Conservation (phyloP, 2,888 invertebrate genomes). For the Marasmarcha lunaedactyla region DNA sequence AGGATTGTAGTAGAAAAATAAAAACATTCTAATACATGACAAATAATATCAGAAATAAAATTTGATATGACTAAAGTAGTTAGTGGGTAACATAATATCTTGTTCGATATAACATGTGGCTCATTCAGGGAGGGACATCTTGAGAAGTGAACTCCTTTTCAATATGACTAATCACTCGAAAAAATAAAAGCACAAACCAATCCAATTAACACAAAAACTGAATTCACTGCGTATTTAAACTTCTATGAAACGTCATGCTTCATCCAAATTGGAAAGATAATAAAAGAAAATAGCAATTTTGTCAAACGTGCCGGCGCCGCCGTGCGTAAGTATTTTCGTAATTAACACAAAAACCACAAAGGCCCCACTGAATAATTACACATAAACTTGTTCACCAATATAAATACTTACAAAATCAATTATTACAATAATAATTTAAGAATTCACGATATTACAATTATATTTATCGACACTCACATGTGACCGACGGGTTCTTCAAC, state of each 20-base stretch:
- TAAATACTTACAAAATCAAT: constrained; percentile 66
- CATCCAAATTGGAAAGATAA: constrained; percentile 11
- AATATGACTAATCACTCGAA: constrained; percentile 26
- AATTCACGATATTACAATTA: constrained; percentile 64
- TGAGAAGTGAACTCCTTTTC: constrained; percentile 31
- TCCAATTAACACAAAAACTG: not conserved
- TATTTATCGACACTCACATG: constrained; percentile 85
- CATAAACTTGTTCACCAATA: constrained; percentile 52
- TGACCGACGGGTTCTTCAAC: constrained; percentile 91
- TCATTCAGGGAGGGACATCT: constrained; percentile 36
- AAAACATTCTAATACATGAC: too few relatives aligned
- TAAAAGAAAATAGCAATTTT: constrained; percentile 49
- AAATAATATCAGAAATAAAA: too few relatives aligned
- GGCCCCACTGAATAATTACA: constrained; percentile 36
- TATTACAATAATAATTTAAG: constrained; percentile 47
- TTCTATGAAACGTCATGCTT: not conserved
- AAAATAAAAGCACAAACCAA: not conserved
- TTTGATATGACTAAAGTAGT: too few relatives aligned
- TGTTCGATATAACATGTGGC: constrained; percentile 51
- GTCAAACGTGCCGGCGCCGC: constrained; percentile 66
- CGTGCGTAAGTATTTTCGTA: constrained; percentile 37
- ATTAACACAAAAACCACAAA: constrained; percentile 57
- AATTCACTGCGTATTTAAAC: not conserved
- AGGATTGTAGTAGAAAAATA: not conserved
- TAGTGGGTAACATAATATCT: too few relatives aligned